Base-by-base conservation (phyloP, 2,888 invertebrate species). In the Nomada ferruginata region DNA sequence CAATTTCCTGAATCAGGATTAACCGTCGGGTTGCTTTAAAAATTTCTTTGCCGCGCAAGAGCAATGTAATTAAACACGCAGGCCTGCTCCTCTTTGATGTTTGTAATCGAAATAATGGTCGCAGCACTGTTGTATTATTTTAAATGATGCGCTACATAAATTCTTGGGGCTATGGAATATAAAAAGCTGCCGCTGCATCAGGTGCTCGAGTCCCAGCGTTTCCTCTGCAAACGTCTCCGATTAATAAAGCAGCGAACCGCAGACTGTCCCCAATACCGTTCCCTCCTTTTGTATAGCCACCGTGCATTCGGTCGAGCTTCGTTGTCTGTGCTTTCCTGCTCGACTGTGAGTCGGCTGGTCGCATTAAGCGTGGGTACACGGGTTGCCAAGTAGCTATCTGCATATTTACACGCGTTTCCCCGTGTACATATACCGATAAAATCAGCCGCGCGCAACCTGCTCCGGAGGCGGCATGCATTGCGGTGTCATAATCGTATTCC, bases 181-280 rank as follows among this genome's bases (percentile, higher is more conserved):
- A 9, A 18, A 26, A 26, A 18, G 50, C 26, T 20, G 18, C 55
- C n/a, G 20, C 15, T 5, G 68, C 42, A 55, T 68, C 68, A 68
- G 68, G 90, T 87, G 87, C 88, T 89, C 88, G 85, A 88, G 89
- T 87, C 86, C 86, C 84, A 36, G 87, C 66, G 15, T 52, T 64
- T 63, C 74, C 78, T 53, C 74, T 68, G 68, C 76, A 83, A 86
- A 85, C 78, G 84, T 76, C 65, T 85, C 81, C 86, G 82, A 88
- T 88, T 87, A 87, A 87, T 85, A 78, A 76, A 71, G 52, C 77
- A 70, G 68, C 57, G 77, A 69, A 59, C 69, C 69, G 15, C 69
- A 47, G 44, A 29, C 59, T 59, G 29, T 59, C 57, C 50, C 23
- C 68, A 15, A 42, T 36, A 68, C 55, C 72, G 60, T 66, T n/a